Percentiles rank a stretch among this genome's conserved stretches.
phyloP scores from a whole-genome alignment of 2,888 invertebrate genomes.

The Morinoia aosen region DNA sequence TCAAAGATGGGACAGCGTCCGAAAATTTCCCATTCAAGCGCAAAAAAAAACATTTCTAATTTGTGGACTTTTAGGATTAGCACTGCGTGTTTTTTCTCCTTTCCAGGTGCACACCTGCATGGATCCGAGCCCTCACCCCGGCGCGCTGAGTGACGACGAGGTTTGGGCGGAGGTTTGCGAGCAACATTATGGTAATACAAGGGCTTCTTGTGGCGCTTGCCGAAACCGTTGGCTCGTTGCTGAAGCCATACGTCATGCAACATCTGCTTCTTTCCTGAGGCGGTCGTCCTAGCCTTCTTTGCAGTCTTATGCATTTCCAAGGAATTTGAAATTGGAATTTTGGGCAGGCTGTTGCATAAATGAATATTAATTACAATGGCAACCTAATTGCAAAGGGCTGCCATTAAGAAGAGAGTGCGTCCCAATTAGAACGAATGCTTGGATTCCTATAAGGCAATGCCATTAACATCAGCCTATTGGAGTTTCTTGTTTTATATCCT shows the following conservation, averaged over 20 bases:
- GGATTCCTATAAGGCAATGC: no score
- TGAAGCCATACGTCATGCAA: conserved; percentile 45
- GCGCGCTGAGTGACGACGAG: neutral
- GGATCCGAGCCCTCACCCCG: neutral
- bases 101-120: neutral
- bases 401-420: neutral
- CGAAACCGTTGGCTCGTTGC: conserved; percentile 28
- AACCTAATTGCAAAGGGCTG: neutral
- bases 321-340: neutral
- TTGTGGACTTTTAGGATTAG: no score
- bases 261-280: neutral
- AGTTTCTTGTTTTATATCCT: no score
- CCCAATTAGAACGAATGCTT: neutral
- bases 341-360: neutral
- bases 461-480: no score
- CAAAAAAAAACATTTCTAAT: no score
- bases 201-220: conserved; percentile 1
- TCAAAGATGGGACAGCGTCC: no score
- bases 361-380: neutral
- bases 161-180: neutral
- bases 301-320: neutral
- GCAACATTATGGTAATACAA: conserved; percentile 36
- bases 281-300: neutral
- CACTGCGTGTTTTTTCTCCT: neutral
- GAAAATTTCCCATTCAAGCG: no score